Base-by-base conservation (phyloP, 2,888 invertebrate genomes). In the Falcaria lacertinaria region DNA sequence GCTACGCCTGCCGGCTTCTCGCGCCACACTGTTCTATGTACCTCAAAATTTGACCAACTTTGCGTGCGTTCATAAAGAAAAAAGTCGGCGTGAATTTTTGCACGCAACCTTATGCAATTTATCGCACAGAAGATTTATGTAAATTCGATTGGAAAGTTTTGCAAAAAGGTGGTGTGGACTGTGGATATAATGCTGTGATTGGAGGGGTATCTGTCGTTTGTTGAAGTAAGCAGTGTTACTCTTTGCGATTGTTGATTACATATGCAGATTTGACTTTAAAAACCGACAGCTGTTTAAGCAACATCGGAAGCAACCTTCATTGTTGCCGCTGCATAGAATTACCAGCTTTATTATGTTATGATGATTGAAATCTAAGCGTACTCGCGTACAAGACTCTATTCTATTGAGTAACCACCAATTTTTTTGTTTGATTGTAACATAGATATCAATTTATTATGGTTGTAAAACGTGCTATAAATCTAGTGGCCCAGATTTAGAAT, bases 261-360 rank as follows among this genome's bases (percentile, higher is more conserved):
- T 43, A 52, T 48, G 33, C 42, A 42, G 51, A 59, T 60, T 54
- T 48, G 47, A 50, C 64, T 66, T 70, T 67, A 56, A 57, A 69
- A 64, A 69, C 60, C 49, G 47, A 55, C 75, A 76, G 69, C 69
- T 77, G 77, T 76, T 72, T 67, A 69, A 67, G 74, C 58, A 74
- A 72, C 63, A 74, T 74, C 61, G 70, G 71, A 74, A 74, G 57
- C 65, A 60, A 61, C 68, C 70, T 74, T 68, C 70, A 71, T 72
- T 76, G 77, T 80, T 74, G 67, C 58, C 54, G 44, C 56, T 66
- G 72, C 67, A 64, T 78, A 69, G 70, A 73, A 75, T 77, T 74
- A 74, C 76, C 51, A 51, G 43, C 47, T 44, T 33, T 57, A 50
- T 33, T 56, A 48, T 48, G 51, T 50, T 41, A 41, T 57, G 60